Evolutionary conservation across 2,888 invertebrate genomes (phyloP).

Genomic region (Apantesis nais): DNA sequence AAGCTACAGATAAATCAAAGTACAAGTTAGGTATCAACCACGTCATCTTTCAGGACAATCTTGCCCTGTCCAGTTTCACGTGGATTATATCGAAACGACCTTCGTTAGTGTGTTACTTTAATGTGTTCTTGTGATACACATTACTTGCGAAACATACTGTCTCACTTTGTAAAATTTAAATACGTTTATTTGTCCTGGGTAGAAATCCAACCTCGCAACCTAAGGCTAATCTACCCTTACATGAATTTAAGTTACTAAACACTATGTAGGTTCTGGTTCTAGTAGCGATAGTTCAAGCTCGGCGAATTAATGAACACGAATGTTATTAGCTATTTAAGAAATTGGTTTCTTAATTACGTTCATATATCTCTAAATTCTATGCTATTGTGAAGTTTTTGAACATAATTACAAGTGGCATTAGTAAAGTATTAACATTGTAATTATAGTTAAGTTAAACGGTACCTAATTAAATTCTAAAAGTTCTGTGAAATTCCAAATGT

Average conservation of each 20-base stretch:
- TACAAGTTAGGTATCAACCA: constrained; percentile 29
- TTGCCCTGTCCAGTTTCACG: neutral
- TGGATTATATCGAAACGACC: neutral
- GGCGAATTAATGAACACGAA: neutral
- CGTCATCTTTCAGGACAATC: neutral
- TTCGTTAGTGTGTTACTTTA: neutral
- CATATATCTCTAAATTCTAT: neutral
- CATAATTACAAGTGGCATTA: neutral
- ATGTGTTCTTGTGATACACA: no score
- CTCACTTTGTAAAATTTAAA: no score
- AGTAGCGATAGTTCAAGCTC: neutral
- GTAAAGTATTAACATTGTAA: neutral
- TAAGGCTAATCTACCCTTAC: no score
- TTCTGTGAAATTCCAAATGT: neutral
- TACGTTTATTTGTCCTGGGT: no score
- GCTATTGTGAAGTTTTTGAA: neutral
- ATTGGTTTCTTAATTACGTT: neutral
- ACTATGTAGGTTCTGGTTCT: neutral
- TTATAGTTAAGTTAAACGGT: neutral
- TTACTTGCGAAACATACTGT: no score
- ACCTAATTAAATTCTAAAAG: neutral
- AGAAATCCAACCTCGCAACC: no score
- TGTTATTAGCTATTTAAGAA: neutral
- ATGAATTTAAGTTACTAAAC: no score
- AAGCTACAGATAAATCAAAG: constrained; percentile 30